Percentiles rank a stretch among this genome's conserved stretches.
Conservation (phyloP, 1,140 invertebrate genomes). For the Limonius californicus region DNA sequence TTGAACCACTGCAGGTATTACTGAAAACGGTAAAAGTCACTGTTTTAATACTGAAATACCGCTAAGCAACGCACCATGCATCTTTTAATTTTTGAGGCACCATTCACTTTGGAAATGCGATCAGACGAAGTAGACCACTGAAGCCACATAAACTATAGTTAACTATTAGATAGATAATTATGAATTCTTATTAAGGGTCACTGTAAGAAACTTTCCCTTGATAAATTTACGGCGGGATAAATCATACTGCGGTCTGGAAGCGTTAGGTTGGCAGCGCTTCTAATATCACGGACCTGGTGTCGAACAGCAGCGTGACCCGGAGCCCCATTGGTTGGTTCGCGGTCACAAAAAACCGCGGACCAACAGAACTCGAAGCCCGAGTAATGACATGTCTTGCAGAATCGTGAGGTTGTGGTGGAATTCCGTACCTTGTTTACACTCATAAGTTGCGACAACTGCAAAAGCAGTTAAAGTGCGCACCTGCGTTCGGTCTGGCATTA, state of each 20-base stretch:
- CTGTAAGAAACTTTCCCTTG: no score
- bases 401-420: background rate
- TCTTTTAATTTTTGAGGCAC: no score
- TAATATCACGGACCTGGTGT: background rate
- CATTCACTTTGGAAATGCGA: no score
- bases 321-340: background rate
- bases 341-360: background rate
- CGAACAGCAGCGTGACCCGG: background rate
- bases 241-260: background rate
- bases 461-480: background rate
- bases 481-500: background rate
- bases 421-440: no score
- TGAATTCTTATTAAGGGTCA: background rate
- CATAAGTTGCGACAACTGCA: background rate
- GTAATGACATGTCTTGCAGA: background rate
- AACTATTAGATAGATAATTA: no score
- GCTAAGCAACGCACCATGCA: no score
- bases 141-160: no score
- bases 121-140: no score
- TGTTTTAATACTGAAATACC: no score
- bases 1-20: no score
- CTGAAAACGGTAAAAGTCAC: no score
- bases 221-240: no score
- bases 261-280: background rate
- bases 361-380: background rate